Percentiles rank a stretch among this genome's conserved stretches.
phyloP scores from a whole-genome alignment of 2,113 vertebrate species.

The Cyanistes caeruleus region DNA sequence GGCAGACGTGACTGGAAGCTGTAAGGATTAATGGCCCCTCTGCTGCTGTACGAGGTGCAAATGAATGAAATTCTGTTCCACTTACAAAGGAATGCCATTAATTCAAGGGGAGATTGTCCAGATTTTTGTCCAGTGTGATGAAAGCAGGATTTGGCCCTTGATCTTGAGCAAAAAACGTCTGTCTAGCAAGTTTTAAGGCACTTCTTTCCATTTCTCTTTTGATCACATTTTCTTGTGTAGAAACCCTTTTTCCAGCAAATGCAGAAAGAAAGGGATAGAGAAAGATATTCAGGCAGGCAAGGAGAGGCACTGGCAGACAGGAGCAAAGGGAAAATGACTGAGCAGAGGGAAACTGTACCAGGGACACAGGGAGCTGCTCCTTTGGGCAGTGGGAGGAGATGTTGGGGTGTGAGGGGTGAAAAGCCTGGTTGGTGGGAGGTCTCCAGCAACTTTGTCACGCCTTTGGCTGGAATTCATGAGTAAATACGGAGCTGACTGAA shows the following conservation, averaged over 20 bases:
- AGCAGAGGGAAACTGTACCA: not conserved
- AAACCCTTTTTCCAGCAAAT: not conserved
- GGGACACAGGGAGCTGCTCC: not conserved
- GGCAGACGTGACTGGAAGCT: slow-evolving; percentile 47
- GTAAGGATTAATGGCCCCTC: slow-evolving; percentile 47
- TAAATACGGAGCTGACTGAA: not conserved
- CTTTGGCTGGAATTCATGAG: slow-evolving; percentile 28
- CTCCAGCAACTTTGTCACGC: not conserved
- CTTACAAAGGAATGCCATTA: slow-evolving; percentile 54
- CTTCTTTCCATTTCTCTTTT: slow-evolving; percentile 19
- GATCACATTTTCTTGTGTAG: not conserved
- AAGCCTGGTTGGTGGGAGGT: not conserved
- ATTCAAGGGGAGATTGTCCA: slow-evolving; percentile 37
- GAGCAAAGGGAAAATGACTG: not conserved
- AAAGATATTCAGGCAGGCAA: not conserved
- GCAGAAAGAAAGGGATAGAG: not conserved
- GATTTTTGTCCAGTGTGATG: slow-evolving; percentile 27
- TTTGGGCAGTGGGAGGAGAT: not conserved
- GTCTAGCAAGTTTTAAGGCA: not conserved
- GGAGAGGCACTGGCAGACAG: fast-evolving
- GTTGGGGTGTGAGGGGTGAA: not conserved
- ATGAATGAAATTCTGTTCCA: slow-evolving; percentile 64
- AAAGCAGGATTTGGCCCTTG: slow-evolving; percentile 56
- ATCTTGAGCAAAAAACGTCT: not conserved
- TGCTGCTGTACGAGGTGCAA: slow-evolving; percentile 17